phyloP scores from a whole-genome alignment of 2,113 vertebrate species.

The Arizona elegans region DNA sequence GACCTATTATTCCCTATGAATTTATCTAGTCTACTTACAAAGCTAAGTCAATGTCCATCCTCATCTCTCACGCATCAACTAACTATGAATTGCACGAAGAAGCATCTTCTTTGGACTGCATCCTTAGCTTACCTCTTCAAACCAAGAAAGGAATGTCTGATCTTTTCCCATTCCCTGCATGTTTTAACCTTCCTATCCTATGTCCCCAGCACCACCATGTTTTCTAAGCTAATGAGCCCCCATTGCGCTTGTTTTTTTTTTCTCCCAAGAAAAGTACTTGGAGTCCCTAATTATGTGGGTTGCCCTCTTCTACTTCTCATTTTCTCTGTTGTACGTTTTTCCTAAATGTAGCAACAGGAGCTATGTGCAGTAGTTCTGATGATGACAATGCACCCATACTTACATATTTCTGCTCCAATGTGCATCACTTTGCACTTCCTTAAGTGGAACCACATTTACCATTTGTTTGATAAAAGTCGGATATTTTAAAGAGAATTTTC shows the following conservation, averaged over 20 bases:
- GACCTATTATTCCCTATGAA: background rate
- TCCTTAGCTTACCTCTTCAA: background rate
- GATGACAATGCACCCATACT: no score
- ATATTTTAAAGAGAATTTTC: background rate
- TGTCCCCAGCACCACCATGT: no score
- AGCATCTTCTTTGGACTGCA: background rate
- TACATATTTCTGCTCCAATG: background rate
- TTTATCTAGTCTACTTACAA: background rate
- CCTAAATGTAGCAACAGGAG: no score
- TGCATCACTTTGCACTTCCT: background rate
- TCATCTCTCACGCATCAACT: background rate
- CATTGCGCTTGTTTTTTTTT: no score
- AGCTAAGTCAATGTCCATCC: background rate
- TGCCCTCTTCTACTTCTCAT: no score
- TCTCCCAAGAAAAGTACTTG: no score
- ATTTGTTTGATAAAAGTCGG: background rate
- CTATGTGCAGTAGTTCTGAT: no score
- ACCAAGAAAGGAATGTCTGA: background rate
- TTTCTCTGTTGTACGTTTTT: no score
- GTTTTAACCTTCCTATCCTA: no score
- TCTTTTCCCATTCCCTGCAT: background rate
- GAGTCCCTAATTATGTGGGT: no score
- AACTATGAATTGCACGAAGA: background rate
- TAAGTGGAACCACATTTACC: background rate
- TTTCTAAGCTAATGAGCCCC: no score